Base-by-base conservation (phyloP, 1,140 invertebrate species). In the Periplaneta americana region DNA sequence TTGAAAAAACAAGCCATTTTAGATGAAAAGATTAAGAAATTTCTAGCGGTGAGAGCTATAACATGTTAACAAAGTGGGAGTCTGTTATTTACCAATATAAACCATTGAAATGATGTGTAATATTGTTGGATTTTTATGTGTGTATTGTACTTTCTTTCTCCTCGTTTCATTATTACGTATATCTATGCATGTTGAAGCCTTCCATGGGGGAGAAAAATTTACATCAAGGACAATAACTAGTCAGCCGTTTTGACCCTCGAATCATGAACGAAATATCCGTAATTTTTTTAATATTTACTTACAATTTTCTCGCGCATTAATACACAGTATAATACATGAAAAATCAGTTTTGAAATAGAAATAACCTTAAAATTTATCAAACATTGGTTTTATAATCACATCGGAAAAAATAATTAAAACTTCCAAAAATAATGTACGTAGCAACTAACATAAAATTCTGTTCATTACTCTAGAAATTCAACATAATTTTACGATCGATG, bases 21-120 rank as follows among this genome's bases (percentile, higher is more conserved):
- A 90, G 95, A 96, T 89, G 95, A 96, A 90, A 97, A 96, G 93
- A 96, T 97, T 90, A 96, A 96, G 94, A 96, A 96, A 90, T 97
- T 97, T 90, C 91, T 97, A 90, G 95, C 95, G 95, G 96, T 97
- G 92, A 95, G 94, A 88, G 74, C 57, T 80, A 35, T 66, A 57
- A 57, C 10, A 66, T 66, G 48, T 66, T 66, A 28, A 22, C 48
- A 66, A 22, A 66, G 48, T 66, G 48, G 48, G 48, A 66, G 48
- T 66, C 28, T 66, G 48, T 66, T 66, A 66, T 66, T 66, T 66
- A 66, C 28, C 5, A 66, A n/a, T 9, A 66, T 66, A 8, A n/a
- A 66, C 48, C 0, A 28, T 66, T 66, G 48, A 66, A 1, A 48
- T 48, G 39, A 66, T 66, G 48, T 66, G 48, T 66, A 66, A 66